Conservation (phyloP, 2,888 invertebrate species). For the Petrophora chlorosata region DNA sequence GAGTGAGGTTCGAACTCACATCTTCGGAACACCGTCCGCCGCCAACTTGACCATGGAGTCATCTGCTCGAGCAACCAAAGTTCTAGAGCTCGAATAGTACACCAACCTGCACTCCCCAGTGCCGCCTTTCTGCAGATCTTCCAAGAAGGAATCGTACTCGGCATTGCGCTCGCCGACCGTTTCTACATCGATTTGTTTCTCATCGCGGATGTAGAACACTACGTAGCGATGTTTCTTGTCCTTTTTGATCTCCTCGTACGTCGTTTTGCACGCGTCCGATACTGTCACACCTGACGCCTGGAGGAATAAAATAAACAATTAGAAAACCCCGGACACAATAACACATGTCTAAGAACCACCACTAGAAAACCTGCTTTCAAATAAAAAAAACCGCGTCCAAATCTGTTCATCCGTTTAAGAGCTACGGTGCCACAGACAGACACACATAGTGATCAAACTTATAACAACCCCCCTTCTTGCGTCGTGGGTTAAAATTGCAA, state of each 20-base stretch:
- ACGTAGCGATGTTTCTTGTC: slow-evolving; percentile 98
- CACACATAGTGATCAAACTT: too few relatives aligned
- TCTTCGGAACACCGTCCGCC: too few relatives aligned
- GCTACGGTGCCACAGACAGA: too few relatives aligned
- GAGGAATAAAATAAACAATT: slow-evolving; percentile 21
- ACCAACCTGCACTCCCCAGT: slow-evolving; percentile 94
- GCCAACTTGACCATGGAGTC: too few relatives aligned
- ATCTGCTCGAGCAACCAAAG: not conserved
- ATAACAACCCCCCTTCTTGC: too few relatives aligned
- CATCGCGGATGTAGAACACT: slow-evolving; percentile 97
- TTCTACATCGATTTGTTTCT: slow-evolving; percentile 98
- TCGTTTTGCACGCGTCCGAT: slow-evolving; percentile 96
- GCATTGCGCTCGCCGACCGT: slow-evolving; percentile 95
- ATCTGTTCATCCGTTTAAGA: too few relatives aligned
- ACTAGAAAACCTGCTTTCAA: too few relatives aligned
- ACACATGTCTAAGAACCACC: too few relatives aligned
- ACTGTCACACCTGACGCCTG: slow-evolving; percentile 98
- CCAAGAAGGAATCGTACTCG: slow-evolving; percentile 96
- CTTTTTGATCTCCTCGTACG: slow-evolving; percentile 98
- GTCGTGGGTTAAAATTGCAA: too few relatives aligned
- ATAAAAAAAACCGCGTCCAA: too few relatives aligned
- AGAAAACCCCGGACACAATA: too few relatives aligned
- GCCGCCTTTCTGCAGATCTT: slow-evolving; percentile 95
- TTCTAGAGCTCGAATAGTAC: not conserved
- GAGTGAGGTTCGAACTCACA: too few relatives aligned